These are phyloP conservation scores for Leptodactylus fuscus DNA, from an alignment of 2,113 vertebrate genomes.

Conservation along the genomic window DNA sequence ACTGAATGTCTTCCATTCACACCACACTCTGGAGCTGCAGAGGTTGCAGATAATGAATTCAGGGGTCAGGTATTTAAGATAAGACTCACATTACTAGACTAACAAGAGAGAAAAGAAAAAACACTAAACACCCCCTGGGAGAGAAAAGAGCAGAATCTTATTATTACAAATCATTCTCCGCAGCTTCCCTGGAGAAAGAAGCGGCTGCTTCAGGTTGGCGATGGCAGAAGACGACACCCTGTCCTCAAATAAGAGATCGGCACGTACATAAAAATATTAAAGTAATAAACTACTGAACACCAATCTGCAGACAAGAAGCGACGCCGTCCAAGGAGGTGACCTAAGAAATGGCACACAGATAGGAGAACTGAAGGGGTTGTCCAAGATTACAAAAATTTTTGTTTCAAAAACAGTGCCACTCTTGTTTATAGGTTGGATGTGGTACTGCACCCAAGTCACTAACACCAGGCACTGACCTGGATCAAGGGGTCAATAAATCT, in stretches of 20 bases:
- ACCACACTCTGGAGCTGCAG: constrained; percentile 20
- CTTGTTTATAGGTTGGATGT: too few species aligned
- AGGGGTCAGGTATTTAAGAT: constrained; percentile 35
- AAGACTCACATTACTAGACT: constrained; percentile 49
- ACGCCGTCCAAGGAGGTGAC: too few species aligned
- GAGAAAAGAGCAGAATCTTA: neutral
- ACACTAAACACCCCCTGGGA: constrained; percentile 19
- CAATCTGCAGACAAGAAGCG: too few species aligned
- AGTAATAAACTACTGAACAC: too few species aligned
- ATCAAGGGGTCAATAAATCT: too few species aligned
- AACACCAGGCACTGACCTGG: too few species aligned
- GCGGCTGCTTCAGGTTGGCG: neutral
- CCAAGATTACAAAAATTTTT: too few species aligned
- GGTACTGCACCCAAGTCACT: too few species aligned
- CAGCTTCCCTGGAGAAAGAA: neutral
- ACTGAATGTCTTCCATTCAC: constrained; percentile 31
- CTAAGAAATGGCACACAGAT: too few species aligned
- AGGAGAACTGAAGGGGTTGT: too few species aligned
- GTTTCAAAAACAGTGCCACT: too few species aligned
- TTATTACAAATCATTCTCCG: constrained; percentile 14
- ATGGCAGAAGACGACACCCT: neutral
- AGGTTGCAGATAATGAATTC: constrained; percentile 47
- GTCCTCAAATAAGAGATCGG: neutral
- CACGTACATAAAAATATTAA: too few species aligned
- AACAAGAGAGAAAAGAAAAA: constrained; percentile 30